Evolutionary conservation across 2,113 vertebrate genomes (phyloP), one percentile per base, ranked within the genome.

Genomic region (Formicarius rufipectus): DNA sequence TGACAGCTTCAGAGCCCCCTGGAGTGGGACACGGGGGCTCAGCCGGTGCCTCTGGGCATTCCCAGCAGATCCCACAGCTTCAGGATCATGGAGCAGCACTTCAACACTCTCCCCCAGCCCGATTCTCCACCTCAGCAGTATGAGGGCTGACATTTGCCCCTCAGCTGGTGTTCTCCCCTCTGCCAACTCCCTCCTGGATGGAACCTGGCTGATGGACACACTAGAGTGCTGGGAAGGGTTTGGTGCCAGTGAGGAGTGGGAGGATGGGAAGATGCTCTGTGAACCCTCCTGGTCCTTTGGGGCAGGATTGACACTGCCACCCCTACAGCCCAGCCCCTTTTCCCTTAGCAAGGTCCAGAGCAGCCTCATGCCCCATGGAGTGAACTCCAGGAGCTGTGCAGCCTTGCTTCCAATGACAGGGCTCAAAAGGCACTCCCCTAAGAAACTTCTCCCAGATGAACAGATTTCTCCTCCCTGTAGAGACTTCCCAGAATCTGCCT

Each of bases 181-280:
- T 20, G 86, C 10, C 8, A 3, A 49, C 59, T 75, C 49, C 74
- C 42, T 49, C 88, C 86, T 33, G 16, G 10, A 6, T 1, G 12
- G 53, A 52, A 53, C 14, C 27, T 0, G 4, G n/a, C 33, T 50
- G 9, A 30, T 1, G 10, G 19, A 35, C 2, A 4, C 2, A 4
- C 28, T 31, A 49, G 28, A 52, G 89, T 24, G 68, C 60, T 72
- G 84, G 64, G 40, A 89, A 53, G 40, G 44, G 47, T 71, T 37
- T 53, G 68, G 37, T 49, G 77, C 45, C 3, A 0, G 21, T 16
- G 45, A 22, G 3, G 42, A 59, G 37, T 4, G 62, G 37, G 23
- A 89, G 12, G n/a, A 50, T 5, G 21, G 0, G 44, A 75, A 68
- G 71, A 75, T 20, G 87, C 21, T 79, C 81, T 52, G 19, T 14